Percentiles rank a stretch among this genome's conserved stretches.
phyloP scores from a whole-genome alignment of 2,797 vertebrate species.

The Crenuchus spilurus region DNA sequence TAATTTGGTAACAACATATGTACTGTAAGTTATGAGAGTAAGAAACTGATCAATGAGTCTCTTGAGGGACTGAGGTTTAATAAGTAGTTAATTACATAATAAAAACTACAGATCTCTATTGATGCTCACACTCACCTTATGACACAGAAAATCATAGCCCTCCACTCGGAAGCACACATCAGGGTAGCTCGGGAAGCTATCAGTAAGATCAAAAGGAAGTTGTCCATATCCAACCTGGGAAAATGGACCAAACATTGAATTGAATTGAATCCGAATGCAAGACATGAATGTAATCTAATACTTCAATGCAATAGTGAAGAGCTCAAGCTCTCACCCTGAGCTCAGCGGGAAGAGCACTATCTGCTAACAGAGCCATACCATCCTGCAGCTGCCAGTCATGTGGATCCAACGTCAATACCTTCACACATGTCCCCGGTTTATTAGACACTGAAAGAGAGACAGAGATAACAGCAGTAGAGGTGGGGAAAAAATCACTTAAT shows the following conservation, averaged over 20 bases:
- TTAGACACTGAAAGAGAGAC: constrained; percentile 82
- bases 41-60: too few relatives aligned
- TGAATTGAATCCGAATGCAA: too few relatives aligned
- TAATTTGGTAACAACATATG: too few relatives aligned
- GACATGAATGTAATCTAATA: too few relatives aligned
- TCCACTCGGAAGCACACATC: constrained; percentile 92
- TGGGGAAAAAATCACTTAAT: background rate
- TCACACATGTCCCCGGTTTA: constrained; percentile 94
- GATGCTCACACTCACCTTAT: constrained; percentile 81
- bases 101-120: background rate
- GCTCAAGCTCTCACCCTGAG: constrained; percentile 87
- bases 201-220: constrained; percentile 89
- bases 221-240: constrained; percentile 89
- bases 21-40: too few relatives aligned
- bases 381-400: constrained; percentile 86
- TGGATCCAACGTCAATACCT: constrained; percentile 92
- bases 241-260: too few relatives aligned
- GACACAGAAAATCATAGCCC: constrained; percentile 88
- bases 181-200: constrained; percentile 87
- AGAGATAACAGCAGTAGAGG: background rate
- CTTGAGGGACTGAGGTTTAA: too few relatives aligned
- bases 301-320: too few relatives aligned
- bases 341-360: constrained; percentile 88
- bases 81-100: too few relatives aligned
- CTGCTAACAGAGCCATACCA: constrained; percentile 89